Conservation (phyloP, 2,888 invertebrate genomes). For the Dendrolimus houi region DNA sequence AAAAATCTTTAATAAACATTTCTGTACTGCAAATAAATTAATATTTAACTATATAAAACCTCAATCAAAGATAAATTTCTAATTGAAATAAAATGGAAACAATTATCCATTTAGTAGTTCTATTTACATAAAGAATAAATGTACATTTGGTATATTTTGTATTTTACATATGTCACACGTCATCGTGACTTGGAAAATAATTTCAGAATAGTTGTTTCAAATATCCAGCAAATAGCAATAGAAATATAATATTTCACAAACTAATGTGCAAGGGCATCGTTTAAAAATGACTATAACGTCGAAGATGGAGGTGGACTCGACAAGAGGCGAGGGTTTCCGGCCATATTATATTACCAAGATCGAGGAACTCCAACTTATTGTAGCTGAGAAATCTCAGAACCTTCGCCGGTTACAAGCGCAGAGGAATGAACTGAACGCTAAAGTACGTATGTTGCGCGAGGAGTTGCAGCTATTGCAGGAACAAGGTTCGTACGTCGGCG, state of each 20-base stretch:
- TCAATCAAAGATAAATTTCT: too few species aligned
- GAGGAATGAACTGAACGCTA: slow-evolving; percentile 98
- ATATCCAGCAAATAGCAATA: background rate
- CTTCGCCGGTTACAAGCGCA: slow-evolving; percentile 97
- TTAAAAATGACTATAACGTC: slow-evolving; percentile 53
- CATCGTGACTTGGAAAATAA: slow-evolving; percentile 45
- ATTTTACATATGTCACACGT: slow-evolving; percentile 13
- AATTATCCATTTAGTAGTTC: too few species aligned
- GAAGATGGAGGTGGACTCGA: slow-evolving; percentile 84
- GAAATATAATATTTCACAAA: background rate
- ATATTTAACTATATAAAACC: too few species aligned
- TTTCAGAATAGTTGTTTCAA: slow-evolving; percentile 13
- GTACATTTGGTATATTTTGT: slow-evolving; percentile 8
- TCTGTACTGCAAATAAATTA: too few species aligned
- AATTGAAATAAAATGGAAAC: too few species aligned
- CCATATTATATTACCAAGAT: slow-evolving; percentile 99
- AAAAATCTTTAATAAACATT: too few species aligned
- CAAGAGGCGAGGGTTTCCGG: slow-evolving; percentile 91
- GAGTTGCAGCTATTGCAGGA: slow-evolving; percentile 97
- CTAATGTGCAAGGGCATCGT: slow-evolving; percentile 15
- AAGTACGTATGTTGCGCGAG: slow-evolving; percentile 98
- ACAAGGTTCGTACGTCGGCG: slow-evolving; percentile 99
- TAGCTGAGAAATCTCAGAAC: slow-evolving; percentile 98
- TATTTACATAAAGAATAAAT: too few species aligned
- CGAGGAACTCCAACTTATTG: slow-evolving; percentile 95